Evolutionary conservation across 53 echinoderm and acorn worm genomes (phyloP), one percentile per base, ranked within the genome.

Genomic region (Crossaster papposus): DNA sequence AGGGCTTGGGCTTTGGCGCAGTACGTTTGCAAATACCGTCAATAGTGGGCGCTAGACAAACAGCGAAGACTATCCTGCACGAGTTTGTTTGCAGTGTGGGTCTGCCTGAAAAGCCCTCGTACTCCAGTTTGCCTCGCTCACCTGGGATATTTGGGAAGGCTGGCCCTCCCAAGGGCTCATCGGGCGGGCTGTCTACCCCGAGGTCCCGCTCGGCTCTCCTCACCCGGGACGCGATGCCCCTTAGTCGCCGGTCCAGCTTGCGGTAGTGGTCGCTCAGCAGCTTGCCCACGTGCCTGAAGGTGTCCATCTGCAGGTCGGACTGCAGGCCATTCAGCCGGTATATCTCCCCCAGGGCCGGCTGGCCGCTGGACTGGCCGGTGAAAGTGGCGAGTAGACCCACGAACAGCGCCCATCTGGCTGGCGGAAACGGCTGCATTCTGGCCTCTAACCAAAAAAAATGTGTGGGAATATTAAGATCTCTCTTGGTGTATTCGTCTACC

Each of bases 251-350:
- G 36, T 76, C 77, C 35, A 87, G 58, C 24, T 53, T 75, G 22
- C 63, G 54, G 36, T 87, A 75, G 22, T 87, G 75, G 28, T 30
- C 24, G 30, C 52, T 34, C 87, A 87, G 76, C 76, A 23, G 23
- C 32, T 55, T 72, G n/a, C 74, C 87, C 34, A 87, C 35, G 77
- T 75, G 76, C 33, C 87, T 23, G 87, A 87, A 87, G 17, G 87
- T 76, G 77, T 87, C 87, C 87, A 87, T 87, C 62, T 75, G 77
- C 62, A 87, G 38, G 62, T 87, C 87, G 75, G 87, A 75, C 58
- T 87, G 87, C 28, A 87, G 54, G 87, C 87, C 87, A 22, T 50
- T 52, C 11, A 87, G 77, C 30, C 87, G 87, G 77, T 87, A 87
- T 63, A 87, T 75, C 36, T 87, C 87, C 9, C 54, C 62, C n/a